Percentiles rank a stretch among this genome's conserved stretches.
Evolutionary conservation across 2,888 invertebrate species (phyloP).

Genomic region (Bibio marci): DNA sequence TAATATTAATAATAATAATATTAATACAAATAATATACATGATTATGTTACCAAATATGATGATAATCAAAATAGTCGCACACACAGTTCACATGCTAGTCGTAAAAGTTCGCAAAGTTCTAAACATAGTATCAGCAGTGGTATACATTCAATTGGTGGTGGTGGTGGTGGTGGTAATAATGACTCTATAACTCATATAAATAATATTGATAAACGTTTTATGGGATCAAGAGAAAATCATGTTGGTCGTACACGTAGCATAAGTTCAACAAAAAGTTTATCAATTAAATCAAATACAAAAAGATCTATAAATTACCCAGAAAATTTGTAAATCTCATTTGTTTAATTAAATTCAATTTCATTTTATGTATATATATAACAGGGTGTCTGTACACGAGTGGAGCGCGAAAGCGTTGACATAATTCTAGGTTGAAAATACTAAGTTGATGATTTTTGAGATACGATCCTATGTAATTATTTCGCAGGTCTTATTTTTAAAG

Average conservation of each 20-base stretch:
- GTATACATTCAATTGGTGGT: not conserved
- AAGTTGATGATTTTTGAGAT: no score
- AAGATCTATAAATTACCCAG: no score
- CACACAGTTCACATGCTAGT: no score
- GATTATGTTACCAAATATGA: not conserved
- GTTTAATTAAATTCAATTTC: no score
- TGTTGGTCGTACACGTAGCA: not conserved
- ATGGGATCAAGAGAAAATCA: not conserved
- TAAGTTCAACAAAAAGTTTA: constrained; percentile 1
- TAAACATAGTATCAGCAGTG: no score
- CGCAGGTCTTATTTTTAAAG: no score
- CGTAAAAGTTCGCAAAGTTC: constrained; percentile 21
- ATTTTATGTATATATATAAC: no score
- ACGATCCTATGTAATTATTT: no score
- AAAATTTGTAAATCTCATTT: no score
- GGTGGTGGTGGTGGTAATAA: not conserved
- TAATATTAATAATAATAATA: not conserved
- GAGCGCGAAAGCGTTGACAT: no score
- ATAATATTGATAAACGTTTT: not conserved
- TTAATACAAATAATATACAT: constrained; percentile 7
- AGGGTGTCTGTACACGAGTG: no score
- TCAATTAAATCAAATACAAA: constrained; percentile 4
- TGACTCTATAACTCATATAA: not conserved
- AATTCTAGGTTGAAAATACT: no score
- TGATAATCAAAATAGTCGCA: constrained; percentile 7